Conservation (phyloP, 2,113 vertebrate species). For the Rhea pennata region DNA sequence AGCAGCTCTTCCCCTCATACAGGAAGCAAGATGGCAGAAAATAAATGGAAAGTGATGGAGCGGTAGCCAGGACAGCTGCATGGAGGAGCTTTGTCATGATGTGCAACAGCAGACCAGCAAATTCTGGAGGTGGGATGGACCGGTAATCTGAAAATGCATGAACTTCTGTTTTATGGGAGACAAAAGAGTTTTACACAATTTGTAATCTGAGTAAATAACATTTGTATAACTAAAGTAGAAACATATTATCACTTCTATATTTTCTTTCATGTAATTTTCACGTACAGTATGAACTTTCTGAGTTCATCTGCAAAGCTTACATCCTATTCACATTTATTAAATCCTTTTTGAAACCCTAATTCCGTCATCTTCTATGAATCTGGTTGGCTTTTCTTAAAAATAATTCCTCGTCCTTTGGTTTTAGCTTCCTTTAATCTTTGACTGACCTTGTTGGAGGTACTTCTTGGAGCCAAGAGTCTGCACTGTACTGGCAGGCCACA, state of each 20-base stretch:
- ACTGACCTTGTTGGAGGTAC: background rate
- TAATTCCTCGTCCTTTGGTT: background rate
- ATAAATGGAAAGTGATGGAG: background rate
- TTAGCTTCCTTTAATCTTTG: background rate
- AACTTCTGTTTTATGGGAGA: background rate
- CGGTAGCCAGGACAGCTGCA: background rate
- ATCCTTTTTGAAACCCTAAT: background rate
- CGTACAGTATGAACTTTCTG: background rate
- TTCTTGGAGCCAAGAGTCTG: rapidly evolving
- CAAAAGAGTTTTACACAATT: background rate
- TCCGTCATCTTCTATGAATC: background rate
- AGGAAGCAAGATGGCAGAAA: background rate
- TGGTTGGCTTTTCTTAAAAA: background rate
- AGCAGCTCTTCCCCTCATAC: background rate
- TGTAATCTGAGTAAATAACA: background rate
- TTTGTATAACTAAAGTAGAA: background rate
- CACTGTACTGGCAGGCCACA: background rate
- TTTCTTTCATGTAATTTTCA: background rate
- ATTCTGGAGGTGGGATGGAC: background rate
- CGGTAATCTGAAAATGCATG: background rate
- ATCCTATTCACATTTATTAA: background rate
- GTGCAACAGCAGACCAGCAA: background rate
- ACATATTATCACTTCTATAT: background rate
- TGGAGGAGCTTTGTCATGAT: background rate
- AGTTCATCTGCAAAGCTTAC: background rate